phyloP scores from a whole-genome alignment of 2,113 vertebrate species.

The Peromyscus maniculatus region DNA sequence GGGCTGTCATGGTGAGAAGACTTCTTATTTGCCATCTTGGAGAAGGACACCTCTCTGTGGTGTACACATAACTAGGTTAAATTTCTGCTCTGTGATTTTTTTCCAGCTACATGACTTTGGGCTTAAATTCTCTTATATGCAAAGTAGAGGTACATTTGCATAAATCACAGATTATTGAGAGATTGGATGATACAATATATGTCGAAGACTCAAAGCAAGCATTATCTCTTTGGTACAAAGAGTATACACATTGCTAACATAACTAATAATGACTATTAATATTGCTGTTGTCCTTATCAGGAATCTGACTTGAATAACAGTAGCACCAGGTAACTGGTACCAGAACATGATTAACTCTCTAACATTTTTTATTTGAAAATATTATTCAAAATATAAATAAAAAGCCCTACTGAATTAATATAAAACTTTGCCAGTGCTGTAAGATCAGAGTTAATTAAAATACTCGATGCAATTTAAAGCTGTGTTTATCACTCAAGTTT shows the following conservation, averaged over 20 bases:
- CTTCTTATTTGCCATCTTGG: neutral
- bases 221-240: neutral
- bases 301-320: constrained; percentile 17
- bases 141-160: neutral
- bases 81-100: neutral
- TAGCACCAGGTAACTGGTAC: neutral
- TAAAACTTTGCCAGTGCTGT: neutral
- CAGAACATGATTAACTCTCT: neutral
- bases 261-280: neutral
- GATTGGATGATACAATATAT: neutral
- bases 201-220: neutral
- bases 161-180: neutral
- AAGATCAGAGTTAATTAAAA: constrained; percentile 33
- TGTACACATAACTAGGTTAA: neutral
- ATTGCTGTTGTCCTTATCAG: neutral
- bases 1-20: neutral
- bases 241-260: neutral
- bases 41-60: neutral
- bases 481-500: neutral
- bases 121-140: constrained; percentile 2
- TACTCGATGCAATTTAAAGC: neutral
- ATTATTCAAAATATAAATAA: neutral
- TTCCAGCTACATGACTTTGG: neutral
- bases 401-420: neutral
- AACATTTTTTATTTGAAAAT: constrained; percentile 7